These are phyloP conservation scores for Oeneis ivallda DNA, from an alignment of 2,888 invertebrate species.

Conservation along the genomic window DNA sequence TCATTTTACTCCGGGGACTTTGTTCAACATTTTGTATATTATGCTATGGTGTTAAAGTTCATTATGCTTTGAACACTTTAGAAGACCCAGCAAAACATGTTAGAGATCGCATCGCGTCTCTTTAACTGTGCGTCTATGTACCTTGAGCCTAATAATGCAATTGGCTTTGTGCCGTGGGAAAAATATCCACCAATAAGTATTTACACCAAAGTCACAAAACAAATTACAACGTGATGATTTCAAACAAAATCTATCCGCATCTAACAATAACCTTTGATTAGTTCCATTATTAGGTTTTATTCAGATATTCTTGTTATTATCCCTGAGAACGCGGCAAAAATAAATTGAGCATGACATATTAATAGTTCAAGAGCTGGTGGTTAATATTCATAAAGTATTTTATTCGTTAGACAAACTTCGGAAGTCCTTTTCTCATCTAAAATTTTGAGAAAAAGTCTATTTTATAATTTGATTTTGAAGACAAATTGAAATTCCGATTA, in stretches of 20 bases:
- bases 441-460: too few relatives aligned
- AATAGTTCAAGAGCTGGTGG: neutral
- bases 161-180: constrained; percentile 1
- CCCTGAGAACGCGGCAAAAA: constrained; percentile 34
- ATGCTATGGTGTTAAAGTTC: too few relatives aligned
- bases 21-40: too few relatives aligned
- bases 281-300: constrained; percentile 17
- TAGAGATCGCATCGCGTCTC: neutral
- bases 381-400: too few relatives aligned
- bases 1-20: too few relatives aligned
- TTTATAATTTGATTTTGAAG: too few relatives aligned
- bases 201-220: constrained; percentile 10
- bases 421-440: too few relatives aligned
- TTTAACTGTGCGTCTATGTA: neutral
- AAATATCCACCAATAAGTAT: constrained; percentile 3
- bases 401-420: neutral
- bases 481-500: too few relatives aligned
- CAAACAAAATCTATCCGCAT: constrained; percentile 15
- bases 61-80: too few relatives aligned
- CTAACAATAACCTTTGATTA: constrained; percentile 17
- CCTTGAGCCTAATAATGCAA: neutral
- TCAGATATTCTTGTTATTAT: constrained; percentile 33
- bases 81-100: constrained; percentile 6
- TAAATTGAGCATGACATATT: constrained; percentile 37
- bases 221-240: constrained; percentile 12